Evolutionary conservation across 2,888 invertebrate genomes (phyloP).

Genomic region (Drosophila kuntzei): DNA sequence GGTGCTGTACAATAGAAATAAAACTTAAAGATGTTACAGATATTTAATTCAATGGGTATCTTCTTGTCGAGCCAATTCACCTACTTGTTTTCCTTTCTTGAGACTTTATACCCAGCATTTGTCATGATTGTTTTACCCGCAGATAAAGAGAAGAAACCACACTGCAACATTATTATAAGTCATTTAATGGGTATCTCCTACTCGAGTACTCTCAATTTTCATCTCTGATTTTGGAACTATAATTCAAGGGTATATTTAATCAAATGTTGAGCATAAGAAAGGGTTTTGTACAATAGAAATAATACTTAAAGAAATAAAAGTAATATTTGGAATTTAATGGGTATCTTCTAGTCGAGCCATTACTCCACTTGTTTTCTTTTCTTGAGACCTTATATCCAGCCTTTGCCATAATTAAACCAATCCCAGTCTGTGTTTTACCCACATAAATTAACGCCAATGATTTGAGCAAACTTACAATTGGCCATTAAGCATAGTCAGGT

Average conservation of each 20-base stretch:
- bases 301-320: no score
- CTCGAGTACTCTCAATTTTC: no score
- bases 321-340: not conserved
- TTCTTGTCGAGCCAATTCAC: not conserved
- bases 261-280: no score
- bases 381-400: not conserved
- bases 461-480: conserved; percentile 26
- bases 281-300: no score
- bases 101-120: no score
- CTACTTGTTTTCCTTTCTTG: not conserved
- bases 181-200: no score
- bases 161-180: no score
- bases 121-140: not conserved
- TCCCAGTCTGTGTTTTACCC: conserved; percentile 8
- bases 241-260: no score
- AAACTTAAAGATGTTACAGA: no score
- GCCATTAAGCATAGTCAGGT: conserved; percentile 53
- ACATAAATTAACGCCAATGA: conserved; percentile 31
- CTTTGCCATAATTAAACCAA: conserved; percentile 9
- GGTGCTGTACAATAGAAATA: no score
- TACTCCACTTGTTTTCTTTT: not conserved
- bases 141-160: no score
- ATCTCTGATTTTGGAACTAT: no score
- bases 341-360: not conserved
- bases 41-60: not conserved